Evolutionary conservation across 2,797 vertebrate species (phyloP).

Genomic region (Sciaenops ocellatus): DNA sequence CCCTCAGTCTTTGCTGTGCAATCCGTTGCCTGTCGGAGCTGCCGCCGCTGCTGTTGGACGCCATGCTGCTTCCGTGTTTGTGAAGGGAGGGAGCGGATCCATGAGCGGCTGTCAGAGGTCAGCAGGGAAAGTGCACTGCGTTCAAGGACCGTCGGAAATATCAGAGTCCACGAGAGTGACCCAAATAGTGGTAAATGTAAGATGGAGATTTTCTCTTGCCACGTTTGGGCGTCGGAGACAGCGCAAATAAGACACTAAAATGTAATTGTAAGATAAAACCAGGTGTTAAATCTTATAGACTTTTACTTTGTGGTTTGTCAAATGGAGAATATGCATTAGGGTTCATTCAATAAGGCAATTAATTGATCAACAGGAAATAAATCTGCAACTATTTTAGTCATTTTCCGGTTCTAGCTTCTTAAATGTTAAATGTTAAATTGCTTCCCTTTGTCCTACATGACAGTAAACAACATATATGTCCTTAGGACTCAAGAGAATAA

Average conservation of each 20-base stretch:
- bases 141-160: slow-evolving; percentile 41
- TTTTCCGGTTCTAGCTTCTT: not conserved
- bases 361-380: not conserved
- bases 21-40: slow-evolving; percentile 77
- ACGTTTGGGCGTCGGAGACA: not conserved
- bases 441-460: not conserved
- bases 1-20: slow-evolving; percentile 84
- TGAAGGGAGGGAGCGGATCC: slow-evolving; percentile 72
- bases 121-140: slow-evolving; percentile 67
- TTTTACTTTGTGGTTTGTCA: not conserved
- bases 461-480: not conserved
- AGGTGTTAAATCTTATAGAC: not conserved
- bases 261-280: not conserved
- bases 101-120: slow-evolving; percentile 73
- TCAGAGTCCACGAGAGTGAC: fast-evolving
- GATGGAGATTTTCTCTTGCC: not conserved
- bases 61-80: slow-evolving; percentile 92
- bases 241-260: not conserved
- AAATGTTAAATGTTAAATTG: not conserved
- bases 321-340: not conserved
- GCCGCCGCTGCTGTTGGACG: slow-evolving; percentile 80
- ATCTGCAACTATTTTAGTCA: not conserved
- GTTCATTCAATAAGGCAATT: not conserved
- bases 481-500: not conserved
- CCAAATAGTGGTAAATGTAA: not conserved